phyloP scores from a whole-genome alignment of 2,888 invertebrate species.

The Trissonchulus sp. region DNA sequence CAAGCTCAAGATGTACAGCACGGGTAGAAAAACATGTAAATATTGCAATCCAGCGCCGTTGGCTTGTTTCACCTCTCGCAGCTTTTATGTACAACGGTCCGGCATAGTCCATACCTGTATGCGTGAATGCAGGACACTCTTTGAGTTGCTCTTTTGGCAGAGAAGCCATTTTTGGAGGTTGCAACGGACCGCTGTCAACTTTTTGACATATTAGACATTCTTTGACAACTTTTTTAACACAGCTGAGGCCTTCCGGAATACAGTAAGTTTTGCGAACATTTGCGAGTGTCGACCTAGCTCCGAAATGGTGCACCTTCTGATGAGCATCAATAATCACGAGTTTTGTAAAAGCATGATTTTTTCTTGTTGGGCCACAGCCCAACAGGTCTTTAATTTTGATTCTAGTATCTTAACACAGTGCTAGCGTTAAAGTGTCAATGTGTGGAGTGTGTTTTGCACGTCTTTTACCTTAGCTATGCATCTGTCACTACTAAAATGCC shows the following conservation, averaged over 20 bases:
- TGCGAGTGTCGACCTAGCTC: conserved; percentile 15
- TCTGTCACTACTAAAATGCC: too few species aligned
- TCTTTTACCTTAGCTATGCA: too few species aligned
- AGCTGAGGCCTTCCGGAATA: conserved; percentile 21
- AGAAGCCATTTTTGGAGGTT: conserved; percentile 27
- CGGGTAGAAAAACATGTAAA: too few species aligned
- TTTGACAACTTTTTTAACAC: conserved; percentile 25
- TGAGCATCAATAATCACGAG: conserved; percentile 23
- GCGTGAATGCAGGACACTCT: conserved; percentile 17
- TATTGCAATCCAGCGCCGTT: too few species aligned
- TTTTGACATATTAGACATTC: conserved; percentile 16
- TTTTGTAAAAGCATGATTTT: conserved; percentile 25
- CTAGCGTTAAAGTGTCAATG: too few species aligned
- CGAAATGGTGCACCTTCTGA: conserved; percentile 19
- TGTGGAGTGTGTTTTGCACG: too few species aligned
- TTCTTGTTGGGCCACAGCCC: conserved; percentile 21
- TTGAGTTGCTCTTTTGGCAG: conserved; percentile 13
- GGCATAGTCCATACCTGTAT: conserved; percentile 18
- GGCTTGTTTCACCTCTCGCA: too few species aligned
- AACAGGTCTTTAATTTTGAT: background rate
- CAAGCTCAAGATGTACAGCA: background rate
- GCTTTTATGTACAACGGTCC: conserved; percentile 14
- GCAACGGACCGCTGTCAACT: conserved; percentile 26
- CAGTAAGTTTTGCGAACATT: conserved; percentile 20
- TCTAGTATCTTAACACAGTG: conserved; percentile 4